Evolutionary conservation across 2,888 invertebrate species (phyloP).

Genomic region (Ennomos quercinarius): DNA sequence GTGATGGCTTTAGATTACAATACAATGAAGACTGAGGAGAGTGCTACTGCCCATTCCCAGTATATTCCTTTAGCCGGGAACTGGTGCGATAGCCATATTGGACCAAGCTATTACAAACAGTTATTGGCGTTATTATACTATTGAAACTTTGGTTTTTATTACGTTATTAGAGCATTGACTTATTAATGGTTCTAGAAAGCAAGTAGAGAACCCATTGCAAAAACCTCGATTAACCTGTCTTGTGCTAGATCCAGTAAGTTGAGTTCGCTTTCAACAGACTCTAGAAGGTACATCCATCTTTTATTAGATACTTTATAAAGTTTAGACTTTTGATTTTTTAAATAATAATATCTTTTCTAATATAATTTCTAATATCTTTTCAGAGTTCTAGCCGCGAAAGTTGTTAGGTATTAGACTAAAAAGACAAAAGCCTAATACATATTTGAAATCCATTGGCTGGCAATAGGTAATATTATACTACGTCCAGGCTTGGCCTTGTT

Average conservation of each 20-base stretch:
- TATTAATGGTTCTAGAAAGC: slow-evolving; percentile 28
- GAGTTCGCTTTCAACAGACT: slow-evolving; percentile 37
- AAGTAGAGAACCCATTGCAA: slow-evolving; percentile 21
- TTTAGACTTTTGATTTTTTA: background rate
- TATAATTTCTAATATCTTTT: too few relatives aligned
- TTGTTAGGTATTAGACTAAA: background rate
- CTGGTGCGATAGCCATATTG: too few relatives aligned
- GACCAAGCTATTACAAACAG: too few relatives aligned
- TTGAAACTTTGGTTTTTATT: too few relatives aligned
- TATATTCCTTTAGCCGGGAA: too few relatives aligned
- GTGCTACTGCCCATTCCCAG: too few relatives aligned
- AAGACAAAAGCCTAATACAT: background rate
- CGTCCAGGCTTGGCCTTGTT: slow-evolving; percentile 12
- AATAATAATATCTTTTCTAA: background rate
- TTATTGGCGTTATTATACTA: too few relatives aligned
- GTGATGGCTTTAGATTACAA: too few relatives aligned
- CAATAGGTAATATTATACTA: slow-evolving; percentile 1
- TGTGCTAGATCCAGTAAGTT: slow-evolving; percentile 29
- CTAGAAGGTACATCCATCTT: slow-evolving; percentile 41
- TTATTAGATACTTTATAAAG: slow-evolving; percentile 5
- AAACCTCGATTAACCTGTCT: slow-evolving; percentile 31
- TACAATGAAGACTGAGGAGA: too few relatives aligned
- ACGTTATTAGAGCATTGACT: slow-evolving; percentile 3
- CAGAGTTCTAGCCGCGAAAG: background rate
- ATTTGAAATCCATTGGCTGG: background rate